Conservation (phyloP, 2,797 vertebrate species). For the Silurus aristotelis region DNA sequence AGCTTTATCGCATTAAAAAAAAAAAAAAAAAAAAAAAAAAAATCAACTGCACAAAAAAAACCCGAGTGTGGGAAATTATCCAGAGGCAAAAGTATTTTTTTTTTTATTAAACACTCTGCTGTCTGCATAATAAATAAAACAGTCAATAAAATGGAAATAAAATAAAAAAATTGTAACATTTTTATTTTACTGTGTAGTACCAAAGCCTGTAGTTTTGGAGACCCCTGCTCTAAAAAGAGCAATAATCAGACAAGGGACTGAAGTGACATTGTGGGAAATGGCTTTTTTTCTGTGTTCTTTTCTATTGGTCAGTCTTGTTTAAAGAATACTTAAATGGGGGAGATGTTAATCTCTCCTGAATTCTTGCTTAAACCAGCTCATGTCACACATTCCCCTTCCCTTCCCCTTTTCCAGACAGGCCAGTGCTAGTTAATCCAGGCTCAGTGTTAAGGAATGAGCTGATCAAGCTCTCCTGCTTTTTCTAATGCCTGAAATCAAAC, state of each 20-base stretch:
- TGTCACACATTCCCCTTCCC: background rate
- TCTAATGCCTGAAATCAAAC: constrained; percentile 1
- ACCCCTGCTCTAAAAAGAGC: background rate
- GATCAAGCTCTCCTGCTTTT: constrained; percentile 56
- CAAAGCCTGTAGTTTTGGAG: too few species aligned
- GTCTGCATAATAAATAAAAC: too few species aligned
- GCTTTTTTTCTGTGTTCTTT: background rate
- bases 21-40: too few species aligned
- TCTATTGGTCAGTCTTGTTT: background rate
- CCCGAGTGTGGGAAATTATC: too few species aligned
- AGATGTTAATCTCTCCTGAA: background rate
- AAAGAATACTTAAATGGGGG: background rate
- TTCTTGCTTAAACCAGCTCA: constrained; percentile 3
- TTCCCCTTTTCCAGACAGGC: constrained; percentile 19
- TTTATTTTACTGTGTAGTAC: too few species aligned
- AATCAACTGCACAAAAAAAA: too few species aligned
- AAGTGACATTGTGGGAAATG: background rate
- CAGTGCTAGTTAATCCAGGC: constrained; percentile 41
- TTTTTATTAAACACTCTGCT: too few species aligned
- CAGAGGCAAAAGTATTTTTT: too few species aligned
- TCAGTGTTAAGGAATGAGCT: constrained; percentile 47
- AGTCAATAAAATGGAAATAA: too few species aligned
- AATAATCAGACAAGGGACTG: background rate
- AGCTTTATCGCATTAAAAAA: too few species aligned
- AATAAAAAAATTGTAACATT: too few species aligned